Base-by-base conservation (phyloP, 1,140 invertebrate genomes). In the Drosophila dunni region DNA sequence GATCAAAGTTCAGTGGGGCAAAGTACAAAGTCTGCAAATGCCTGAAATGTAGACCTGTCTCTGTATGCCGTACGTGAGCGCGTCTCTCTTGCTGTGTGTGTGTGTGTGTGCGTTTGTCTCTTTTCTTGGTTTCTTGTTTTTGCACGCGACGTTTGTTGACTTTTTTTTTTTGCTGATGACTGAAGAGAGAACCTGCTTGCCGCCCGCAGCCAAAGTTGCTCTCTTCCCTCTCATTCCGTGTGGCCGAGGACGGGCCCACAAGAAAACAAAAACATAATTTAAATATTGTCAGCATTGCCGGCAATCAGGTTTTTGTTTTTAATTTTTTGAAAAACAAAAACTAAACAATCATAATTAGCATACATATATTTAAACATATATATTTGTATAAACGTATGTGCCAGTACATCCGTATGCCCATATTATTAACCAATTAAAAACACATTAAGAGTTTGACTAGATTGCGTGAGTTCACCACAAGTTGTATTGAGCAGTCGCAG, bases 1-100 rank as follows among this genome's bases (percentile, higher is more conserved):
- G 81, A 79, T 76, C 90, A 89, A 91, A 91, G 90, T 91, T 90
- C 90, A 91, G 75, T 80, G 83, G 86, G 81, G 68, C 90, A 91
- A 83, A 80, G 90, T 91, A 74, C 90, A 91, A 91, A 92, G 90
- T 92, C 89, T 89, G 78, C 85, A 84, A 68, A 46, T 78, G 79
- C 73, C 74, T 67, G 56, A 79, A 75, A 70, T 64, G 51, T 51
- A 17, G 29, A 38, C 50, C 34, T 66, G 64, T 46, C 48, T 33
- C 13, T 38, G 51, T 46, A 20, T 17, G 45, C 15, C 24, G 20
- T 54, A 3, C 13, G n/a, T 60, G 17, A 38, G 48, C 1, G n/a
- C 34, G 42, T 17, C 33, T 36, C 51, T 36, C 33, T 34, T 11
- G 4, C 51, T 34, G 45, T 50, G 42, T 38, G 11, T 33, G 24